Evolutionary conservation across 1,140 invertebrate genomes (phyloP).

Genomic region (Teleopsis dalmanni): DNA sequence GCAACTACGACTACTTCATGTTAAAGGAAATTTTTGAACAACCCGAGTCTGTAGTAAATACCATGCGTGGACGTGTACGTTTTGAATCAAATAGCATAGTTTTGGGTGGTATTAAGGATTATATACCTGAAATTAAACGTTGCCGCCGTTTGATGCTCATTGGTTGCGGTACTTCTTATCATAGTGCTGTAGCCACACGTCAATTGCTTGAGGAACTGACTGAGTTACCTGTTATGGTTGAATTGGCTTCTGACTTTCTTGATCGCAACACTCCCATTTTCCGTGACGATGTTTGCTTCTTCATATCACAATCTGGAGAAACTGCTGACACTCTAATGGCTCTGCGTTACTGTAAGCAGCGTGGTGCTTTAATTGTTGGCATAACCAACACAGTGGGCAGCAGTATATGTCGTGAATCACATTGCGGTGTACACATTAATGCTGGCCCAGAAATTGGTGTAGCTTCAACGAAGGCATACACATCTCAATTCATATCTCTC

Average conservation of each 20-base stretch:
- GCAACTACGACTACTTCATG: constrained; percentile 98
- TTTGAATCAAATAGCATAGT: constrained; percentile 78
- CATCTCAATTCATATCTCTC: constrained; percentile 96
- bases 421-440: constrained; percentile 99
- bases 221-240: constrained; percentile 97
- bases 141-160: constrained; percentile 95
- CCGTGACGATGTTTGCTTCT: constrained; percentile 99
- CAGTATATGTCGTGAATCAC: constrained; percentile 96
- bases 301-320: constrained; percentile 97
- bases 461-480: constrained; percentile 99
- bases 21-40: constrained; percentile 99
- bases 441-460: constrained; percentile 99
- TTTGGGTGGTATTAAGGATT: constrained; percentile 71
- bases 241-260: constrained; percentile 96
- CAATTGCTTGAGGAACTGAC: constrained; percentile 97
- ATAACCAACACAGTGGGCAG: constrained; percentile 99
- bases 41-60: constrained; percentile 97
- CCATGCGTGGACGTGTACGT: constrained; percentile 96
- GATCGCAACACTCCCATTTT: constrained; percentile 98
- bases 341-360: constrained; percentile 88
- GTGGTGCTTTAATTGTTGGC: constrained; percentile 94
- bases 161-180: constrained; percentile 98
- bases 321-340: constrained; percentile 98
- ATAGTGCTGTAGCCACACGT: constrained; percentile 94
- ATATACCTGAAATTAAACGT: constrained; percentile 93